Evolutionary conservation across 1,140 invertebrate species (phyloP).

Genomic region (Diuraphis noxia): DNA sequence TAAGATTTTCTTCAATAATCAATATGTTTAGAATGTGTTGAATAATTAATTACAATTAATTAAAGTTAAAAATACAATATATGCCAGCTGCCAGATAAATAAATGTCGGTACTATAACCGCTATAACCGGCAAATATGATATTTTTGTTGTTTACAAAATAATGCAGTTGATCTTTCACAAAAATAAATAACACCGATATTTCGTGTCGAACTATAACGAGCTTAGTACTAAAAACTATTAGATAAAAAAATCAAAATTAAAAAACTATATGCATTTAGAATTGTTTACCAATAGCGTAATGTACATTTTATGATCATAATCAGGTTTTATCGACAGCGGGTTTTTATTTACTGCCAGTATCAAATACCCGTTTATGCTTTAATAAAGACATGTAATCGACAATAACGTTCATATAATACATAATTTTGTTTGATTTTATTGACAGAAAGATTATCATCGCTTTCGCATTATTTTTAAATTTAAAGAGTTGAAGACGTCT

Average conservation of each 20-base stretch:
- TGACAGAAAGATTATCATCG: not conserved
- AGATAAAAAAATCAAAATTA: not conserved
- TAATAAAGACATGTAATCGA: slow-evolving; percentile 5
- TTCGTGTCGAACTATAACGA: not conserved
- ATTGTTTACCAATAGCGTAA: not conserved
- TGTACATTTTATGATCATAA: not conserved
- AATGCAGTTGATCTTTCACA: not conserved
- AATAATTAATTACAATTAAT: not conserved
- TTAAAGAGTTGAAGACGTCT: not conserved
- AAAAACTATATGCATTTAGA: not conserved
- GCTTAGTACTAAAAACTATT: not conserved
- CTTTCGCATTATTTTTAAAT: not conserved
- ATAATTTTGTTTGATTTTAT: not conserved
- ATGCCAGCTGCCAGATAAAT: too few species aligned
- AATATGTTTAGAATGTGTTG: not conserved
- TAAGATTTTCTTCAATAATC: not conserved
- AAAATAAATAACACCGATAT: not conserved
- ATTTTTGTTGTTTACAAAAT: not conserved
- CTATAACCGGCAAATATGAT: not conserved
- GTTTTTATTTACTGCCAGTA: not conserved
- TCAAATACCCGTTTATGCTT: not conserved
- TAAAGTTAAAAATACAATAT: not conserved
- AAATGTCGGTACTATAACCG: not conserved
- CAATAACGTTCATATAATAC: not conserved
- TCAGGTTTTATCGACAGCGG: not conserved